Conservation (phyloP, 2,797 vertebrate species). For the Mus spretus region DNA sequence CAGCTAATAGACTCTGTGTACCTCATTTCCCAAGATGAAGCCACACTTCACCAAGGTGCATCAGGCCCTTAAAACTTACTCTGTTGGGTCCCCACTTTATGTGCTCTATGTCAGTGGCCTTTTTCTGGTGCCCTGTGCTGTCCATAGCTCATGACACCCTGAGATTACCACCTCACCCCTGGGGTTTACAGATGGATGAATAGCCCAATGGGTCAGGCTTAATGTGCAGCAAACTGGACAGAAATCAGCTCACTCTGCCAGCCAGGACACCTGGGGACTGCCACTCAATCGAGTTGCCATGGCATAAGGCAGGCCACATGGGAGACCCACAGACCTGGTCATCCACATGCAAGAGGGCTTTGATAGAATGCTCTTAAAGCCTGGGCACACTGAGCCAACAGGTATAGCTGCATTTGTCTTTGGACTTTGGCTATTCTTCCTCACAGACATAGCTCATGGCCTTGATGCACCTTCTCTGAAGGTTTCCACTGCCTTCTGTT, state of each 20-base stretch:
- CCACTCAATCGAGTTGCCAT: not conserved
- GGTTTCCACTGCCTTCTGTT: not conserved
- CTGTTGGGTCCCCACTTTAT: not conserved
- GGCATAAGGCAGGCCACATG: not conserved
- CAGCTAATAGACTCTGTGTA: not conserved
- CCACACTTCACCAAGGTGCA: not conserved
- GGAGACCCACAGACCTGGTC: constrained; percentile 22
- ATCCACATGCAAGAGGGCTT: not conserved
- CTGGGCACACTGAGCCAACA: not conserved
- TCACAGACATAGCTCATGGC: not conserved
- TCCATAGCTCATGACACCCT: not conserved
- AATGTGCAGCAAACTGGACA: not conserved
- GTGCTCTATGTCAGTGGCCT: not conserved
- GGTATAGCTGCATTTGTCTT: not conserved
- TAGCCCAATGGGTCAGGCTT: not conserved
- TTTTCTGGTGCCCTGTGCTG: not conserved
- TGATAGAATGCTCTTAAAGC: constrained; percentile 51
- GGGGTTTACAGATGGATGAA: not conserved
- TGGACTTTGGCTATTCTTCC: not conserved
- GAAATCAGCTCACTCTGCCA: not conserved
- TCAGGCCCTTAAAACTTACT: not conserved
- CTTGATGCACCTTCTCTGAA: not conserved
- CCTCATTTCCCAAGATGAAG: not conserved
- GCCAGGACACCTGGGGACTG: not conserved
- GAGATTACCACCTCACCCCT: not conserved